These are phyloP conservation scores for Gymnodraco acuticeps DNA, from an alignment of 2,797 vertebrate species.

Conservation along the genomic window DNA sequence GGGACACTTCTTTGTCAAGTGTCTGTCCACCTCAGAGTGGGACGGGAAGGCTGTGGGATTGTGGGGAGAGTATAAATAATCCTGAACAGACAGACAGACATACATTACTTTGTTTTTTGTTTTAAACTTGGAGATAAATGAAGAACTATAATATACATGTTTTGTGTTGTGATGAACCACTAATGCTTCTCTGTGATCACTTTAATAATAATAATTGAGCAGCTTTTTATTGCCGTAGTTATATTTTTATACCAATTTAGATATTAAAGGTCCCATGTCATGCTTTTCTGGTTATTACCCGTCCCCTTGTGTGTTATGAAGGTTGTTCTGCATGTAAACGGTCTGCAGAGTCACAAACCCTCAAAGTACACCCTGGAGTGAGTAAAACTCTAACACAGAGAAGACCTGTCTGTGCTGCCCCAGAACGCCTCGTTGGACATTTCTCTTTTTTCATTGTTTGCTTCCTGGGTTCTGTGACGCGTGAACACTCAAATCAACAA, in stretches of 20 bases:
- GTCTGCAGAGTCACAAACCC: too few species aligned
- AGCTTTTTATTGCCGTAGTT: not conserved
- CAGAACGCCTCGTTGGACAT: too few species aligned
- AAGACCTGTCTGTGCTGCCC: too few species aligned
- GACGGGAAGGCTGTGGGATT: constrained; percentile 87
- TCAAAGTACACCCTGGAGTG: too few species aligned
- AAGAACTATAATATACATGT: not conserved
- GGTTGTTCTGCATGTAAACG: too few species aligned
- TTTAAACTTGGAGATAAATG: not conserved
- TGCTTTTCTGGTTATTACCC: too few species aligned
- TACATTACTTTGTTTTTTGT: too few species aligned
- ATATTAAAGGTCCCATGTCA: not conserved
- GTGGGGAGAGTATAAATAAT: constrained; percentile 85
- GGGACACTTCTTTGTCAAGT: constrained; percentile 91
- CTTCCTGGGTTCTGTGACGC: too few species aligned
- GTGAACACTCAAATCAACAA: too few species aligned
- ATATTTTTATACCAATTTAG: constrained; percentile 13
- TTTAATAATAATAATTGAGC: not conserved
- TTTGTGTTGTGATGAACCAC: not conserved
- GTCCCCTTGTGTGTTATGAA: too few species aligned
- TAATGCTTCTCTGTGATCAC: not conserved
- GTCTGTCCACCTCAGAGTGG: constrained; percentile 88
- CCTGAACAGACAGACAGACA: not conserved
- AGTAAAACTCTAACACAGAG: too few species aligned
- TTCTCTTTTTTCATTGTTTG: too few species aligned